Percentiles rank a stretch among this genome's conserved stretches.
Conservation (phyloP, 1,140 invertebrate species). For the Kradibia gibbosae region DNA sequence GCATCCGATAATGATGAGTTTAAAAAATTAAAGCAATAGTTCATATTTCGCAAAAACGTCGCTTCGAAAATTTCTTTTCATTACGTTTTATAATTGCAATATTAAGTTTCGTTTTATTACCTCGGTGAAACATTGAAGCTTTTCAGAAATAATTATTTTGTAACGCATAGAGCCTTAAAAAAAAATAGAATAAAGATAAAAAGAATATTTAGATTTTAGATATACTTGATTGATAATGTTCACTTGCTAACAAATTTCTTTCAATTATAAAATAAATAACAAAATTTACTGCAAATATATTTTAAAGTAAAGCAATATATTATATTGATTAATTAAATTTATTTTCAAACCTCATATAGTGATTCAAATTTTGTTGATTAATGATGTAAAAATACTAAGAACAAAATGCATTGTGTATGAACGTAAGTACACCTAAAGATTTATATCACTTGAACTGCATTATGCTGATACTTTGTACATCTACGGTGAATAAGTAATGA, state of each 20-base stretch:
- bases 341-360: not conserved
- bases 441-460: not conserved
- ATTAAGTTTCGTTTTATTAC: too few relatives aligned
- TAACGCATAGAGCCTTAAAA: too few relatives aligned
- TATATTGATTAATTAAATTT: constrained; percentile 1
- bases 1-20: too few relatives aligned
- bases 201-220: not conserved
- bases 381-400: not conserved
- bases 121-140: too few relatives aligned
- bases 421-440: constrained; percentile 18
- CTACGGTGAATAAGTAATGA: constrained; percentile 8
- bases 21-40: too few relatives aligned
- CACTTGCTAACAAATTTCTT: not conserved
- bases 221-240: not conserved
- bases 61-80: too few relatives aligned
- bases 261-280: not conserved
- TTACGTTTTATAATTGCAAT: too few relatives aligned
- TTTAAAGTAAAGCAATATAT: not conserved
- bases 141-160: too few relatives aligned
- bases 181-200: too few relatives aligned
- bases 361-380: constrained; percentile 11
- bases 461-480: not conserved
- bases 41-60: too few relatives aligned
- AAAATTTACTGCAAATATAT: not conserved
- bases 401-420: not conserved